Percentiles rank a stretch among this genome's conserved stretches.
Evolutionary conservation across 2,797 vertebrate species (phyloP).

Genomic region (Paedocypris micromegethes): DNA sequence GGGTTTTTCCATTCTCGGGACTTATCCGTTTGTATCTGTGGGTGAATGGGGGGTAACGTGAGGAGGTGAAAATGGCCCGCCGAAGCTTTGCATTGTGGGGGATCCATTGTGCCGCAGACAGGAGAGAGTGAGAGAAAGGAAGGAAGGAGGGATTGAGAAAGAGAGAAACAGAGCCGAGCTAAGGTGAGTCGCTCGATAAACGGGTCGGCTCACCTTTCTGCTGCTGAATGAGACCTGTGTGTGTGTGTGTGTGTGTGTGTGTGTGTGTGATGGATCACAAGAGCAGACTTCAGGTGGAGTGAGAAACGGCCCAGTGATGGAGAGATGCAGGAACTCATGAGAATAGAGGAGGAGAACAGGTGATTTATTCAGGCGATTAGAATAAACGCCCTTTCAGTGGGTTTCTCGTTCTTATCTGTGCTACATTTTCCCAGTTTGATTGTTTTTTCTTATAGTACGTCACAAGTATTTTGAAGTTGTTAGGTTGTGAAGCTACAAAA

Average conservation of each 20-base stretch:
- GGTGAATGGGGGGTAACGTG: conserved; percentile 63
- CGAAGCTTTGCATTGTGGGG: conserved; percentile 67
- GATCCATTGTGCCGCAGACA: conserved; percentile 54
- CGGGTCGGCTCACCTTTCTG: conserved; percentile 45
- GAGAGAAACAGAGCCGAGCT: conserved; percentile 34
- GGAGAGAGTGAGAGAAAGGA: conserved; percentile 16
- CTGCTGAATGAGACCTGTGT: conserved; percentile 39
- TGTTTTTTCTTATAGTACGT: no score
- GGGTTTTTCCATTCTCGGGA: conserved; percentile 29
- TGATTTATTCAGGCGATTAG: no score
- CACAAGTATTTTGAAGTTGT: no score
- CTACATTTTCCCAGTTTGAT: no score
- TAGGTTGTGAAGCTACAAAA: no score
- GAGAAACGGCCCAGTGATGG: conserved; percentile 8
- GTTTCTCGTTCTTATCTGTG: no score
- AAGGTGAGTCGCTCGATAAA: conserved; percentile 43
- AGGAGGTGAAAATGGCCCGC: conserved; percentile 59
- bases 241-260: conserved; percentile 21
- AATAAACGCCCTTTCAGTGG: no score
- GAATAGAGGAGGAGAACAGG: not conserved
- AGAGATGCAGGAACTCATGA: not conserved
- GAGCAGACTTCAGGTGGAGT: not conserved
- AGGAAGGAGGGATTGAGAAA: conserved; percentile 51
- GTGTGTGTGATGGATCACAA: conserved; percentile 4
- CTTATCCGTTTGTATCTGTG: conserved; percentile 46